Percentiles rank a stretch among this genome's conserved stretches.
Conservation (phyloP, 37 sponge, comb jelly and placozoan genomes). For the Ephydatia muelleri region DNA sequence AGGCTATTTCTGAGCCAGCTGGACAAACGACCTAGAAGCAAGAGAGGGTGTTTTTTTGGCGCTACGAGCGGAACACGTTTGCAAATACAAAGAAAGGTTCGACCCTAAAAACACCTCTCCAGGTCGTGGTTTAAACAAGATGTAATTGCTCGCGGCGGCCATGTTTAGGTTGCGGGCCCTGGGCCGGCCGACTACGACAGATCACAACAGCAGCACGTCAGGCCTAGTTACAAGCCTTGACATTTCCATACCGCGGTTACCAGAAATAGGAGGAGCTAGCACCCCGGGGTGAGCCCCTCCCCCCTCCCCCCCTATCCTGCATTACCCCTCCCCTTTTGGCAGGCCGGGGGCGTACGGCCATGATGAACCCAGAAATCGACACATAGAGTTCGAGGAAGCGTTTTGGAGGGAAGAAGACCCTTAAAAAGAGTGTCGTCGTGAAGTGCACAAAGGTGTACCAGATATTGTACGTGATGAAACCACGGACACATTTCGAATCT, state of each 20-base stretch:
- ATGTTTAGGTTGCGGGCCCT: conserved; percentile 26
- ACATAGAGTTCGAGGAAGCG: conserved; percentile 31
- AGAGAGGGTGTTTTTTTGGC: conserved; percentile 62
- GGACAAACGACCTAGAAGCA: conserved; percentile 33
- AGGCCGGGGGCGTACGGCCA: conserved; percentile 64
- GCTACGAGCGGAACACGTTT: conserved; percentile 13
- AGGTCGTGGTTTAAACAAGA: no score
- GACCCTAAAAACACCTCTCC: no score
- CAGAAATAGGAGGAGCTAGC: background rate
- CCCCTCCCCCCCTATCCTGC: background rate
- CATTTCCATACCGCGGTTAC: conserved; percentile 12
- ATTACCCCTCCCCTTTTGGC: background rate
- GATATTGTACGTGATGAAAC: conserved; percentile 46
- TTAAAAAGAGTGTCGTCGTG: conserved; percentile 30
- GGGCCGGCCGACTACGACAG: conserved; percentile 63
- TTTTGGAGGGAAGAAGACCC: conserved; percentile 50
- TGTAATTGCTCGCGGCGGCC: no score
- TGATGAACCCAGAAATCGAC: conserved; percentile 27
- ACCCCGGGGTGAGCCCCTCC: conserved; percentile 24
- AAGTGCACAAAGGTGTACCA: conserved; percentile 74
- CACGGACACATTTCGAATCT: background rate
- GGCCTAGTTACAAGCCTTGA: conserved; percentile 46
- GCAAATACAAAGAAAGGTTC: conserved; percentile 5
- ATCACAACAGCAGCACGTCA: background rate
- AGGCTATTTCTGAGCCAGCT: conserved; percentile 44